Base-by-base conservation (phyloP, 2,113 vertebrate genomes). In the Lipotes vexillifer region DNA sequence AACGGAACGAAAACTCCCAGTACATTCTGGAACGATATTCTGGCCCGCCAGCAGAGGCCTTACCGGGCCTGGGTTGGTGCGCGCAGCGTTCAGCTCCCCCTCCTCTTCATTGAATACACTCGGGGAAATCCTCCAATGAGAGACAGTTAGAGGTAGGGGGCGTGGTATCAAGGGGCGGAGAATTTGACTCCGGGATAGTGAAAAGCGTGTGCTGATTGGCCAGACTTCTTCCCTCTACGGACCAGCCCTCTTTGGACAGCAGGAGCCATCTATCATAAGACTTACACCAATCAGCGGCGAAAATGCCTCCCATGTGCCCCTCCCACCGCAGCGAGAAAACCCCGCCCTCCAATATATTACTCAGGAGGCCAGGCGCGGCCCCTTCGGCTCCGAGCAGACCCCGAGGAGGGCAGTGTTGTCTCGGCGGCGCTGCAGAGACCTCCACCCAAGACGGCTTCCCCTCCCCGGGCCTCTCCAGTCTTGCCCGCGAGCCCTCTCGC, bases 381-480 rank as follows among this genome's bases (percentile, higher is more conserved):
- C 29, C 89, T 75, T 71, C 44, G 55, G 31, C 93, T 81, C 75
- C 0, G 33, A 63, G 59, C 88, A 13, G 66, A 81, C 59, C 38
- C 46, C 0, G 44, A 1, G 31, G 44, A 31, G n/a, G 36, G 41
- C 46, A 0, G 65, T 3, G 68, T 55, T 0, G 29, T 7, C 17
- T n/a, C 8, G 27, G 71, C 44, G 75, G 94, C 72, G 63, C 88
- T 92, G 97, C 82, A 23, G 81, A 83, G 57, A 49, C 93, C 95
- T 61, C 84, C 77, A 36, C 82, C 44, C 82, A 14, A 63, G 38
- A 91, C 97, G 41, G 71, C 82, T 27, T 21, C 31, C 93, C 96
- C 93, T 97, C 97, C 98, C 98, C 94, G 98, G 98, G 98, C 97
- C 96, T 65, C 81, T 92, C 85, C 59, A 31, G 72, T 81, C 91